phyloP scores from a whole-genome alignment of 1,140 invertebrate species.

The Tetragonula clypearis region DNA sequence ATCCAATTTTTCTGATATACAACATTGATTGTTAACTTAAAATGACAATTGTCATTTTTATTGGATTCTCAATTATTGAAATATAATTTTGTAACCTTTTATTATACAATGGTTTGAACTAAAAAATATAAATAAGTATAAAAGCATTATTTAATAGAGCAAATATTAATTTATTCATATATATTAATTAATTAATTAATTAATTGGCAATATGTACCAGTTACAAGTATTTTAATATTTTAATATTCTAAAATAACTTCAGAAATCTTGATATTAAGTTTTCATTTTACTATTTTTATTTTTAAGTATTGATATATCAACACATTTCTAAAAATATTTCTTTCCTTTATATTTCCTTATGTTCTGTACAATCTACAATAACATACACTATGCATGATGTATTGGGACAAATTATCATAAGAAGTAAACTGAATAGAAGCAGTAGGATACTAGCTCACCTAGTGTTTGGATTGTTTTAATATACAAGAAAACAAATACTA shows the following conservation, averaged over 20 bases:
- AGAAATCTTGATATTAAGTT: background rate
- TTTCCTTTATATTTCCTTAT: background rate
- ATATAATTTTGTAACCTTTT: background rate
- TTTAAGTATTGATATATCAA: background rate
- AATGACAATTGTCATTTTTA: background rate
- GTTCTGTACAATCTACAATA: background rate
- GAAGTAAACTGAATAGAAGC: slow-evolving; percentile 24
- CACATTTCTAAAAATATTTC: background rate
- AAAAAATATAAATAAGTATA: background rate
- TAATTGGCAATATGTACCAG: background rate
- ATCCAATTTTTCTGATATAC: background rate
- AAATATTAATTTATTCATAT: background rate
- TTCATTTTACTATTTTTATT: background rate
- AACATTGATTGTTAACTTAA: background rate
- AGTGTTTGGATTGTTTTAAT: slow-evolving; percentile 37
- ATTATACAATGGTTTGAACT: background rate
- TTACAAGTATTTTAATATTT: background rate
- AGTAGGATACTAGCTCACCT: slow-evolving; percentile 47
- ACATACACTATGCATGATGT: slow-evolving; percentile 32
- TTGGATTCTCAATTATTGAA: background rate
- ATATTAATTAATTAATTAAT: background rate
- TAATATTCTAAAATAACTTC: background rate
- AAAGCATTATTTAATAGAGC: background rate
- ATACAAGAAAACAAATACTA: slow-evolving; percentile 45
- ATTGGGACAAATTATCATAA: slow-evolving; percentile 7